These are phyloP conservation scores for Coptodon rendalli DNA, from an alignment of 2,113 vertebrate species.

Conservation along the genomic window DNA sequence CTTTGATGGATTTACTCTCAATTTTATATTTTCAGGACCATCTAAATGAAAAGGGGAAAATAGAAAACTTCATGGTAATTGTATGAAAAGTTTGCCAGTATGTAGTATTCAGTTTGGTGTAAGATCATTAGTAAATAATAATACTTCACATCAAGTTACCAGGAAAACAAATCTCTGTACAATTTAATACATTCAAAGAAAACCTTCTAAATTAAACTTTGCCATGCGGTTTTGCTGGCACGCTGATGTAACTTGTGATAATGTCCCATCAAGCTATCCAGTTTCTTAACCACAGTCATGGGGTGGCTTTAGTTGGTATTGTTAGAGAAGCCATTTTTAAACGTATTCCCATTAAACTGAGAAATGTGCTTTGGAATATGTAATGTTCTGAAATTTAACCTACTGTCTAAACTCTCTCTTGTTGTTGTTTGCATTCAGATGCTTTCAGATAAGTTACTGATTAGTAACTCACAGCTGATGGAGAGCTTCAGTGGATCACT, in stretches of 20 bases:
- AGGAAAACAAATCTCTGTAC: background rate
- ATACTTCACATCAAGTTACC: background rate
- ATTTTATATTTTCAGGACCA: constrained; percentile 18
- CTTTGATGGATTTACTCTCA: background rate
- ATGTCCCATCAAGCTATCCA: background rate
- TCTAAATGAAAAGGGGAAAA: background rate
- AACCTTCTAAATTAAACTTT: no score
- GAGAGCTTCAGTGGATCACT: background rate
- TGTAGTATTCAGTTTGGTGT: background rate
- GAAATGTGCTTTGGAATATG: background rate
- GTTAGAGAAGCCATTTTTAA: background rate
- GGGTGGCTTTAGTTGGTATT: background rate
- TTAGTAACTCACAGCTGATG: background rate
- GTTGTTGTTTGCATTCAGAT: background rate
- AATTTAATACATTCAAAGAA: no score
- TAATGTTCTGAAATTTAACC: background rate
- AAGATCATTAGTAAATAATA: background rate
- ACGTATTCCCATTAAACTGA: background rate
- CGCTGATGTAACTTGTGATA: background rate
- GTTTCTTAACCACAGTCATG: background rate
- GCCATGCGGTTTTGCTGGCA: no score
- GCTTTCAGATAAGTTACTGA: background rate
- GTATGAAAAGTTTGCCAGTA: background rate
- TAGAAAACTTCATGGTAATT: background rate
- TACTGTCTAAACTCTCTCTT: background rate